Evolutionary conservation across 2,888 invertebrate species (phyloP).

Genomic region (Polylopha cassiicola): DNA sequence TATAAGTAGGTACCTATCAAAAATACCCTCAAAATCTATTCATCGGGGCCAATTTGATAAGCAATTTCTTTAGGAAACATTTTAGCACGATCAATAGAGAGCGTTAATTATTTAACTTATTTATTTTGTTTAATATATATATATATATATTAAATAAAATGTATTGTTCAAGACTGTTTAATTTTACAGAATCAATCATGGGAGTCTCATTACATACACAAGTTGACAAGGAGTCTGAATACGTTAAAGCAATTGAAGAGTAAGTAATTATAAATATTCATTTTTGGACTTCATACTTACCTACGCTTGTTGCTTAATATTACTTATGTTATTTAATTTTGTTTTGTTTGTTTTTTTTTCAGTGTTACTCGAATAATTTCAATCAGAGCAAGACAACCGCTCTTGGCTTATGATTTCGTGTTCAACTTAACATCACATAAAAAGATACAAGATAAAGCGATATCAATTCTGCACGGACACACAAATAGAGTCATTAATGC

Average conservation of each 20-base stretch:
- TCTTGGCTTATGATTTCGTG: slow-evolving; percentile 23
- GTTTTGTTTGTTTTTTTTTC: no score
- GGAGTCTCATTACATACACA: slow-evolving; percentile 82
- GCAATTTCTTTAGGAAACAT: no score
- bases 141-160: no score
- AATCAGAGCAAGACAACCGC: slow-evolving; percentile 23
- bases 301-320: no score
- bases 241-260: slow-evolving; percentile 80
- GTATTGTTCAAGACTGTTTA: no score
- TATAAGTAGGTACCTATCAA: no score
- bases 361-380: slow-evolving; percentile 23
- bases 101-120: neutral
- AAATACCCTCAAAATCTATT: no score
- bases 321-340: no score
- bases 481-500: slow-evolving; percentile 40
- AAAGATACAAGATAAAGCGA: slow-evolving; percentile 52
- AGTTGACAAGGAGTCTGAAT: slow-evolving; percentile 76
- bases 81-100: no score
- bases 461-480: slow-evolving; percentile 41
- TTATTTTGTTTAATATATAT: no score
- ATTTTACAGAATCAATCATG: slow-evolving; percentile 85
- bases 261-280: slow-evolving; percentile 43
- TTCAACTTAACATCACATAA: slow-evolving; percentile 67
- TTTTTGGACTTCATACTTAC: neutral
- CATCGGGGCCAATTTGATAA: no score